A percentile compares a stretch with the other conserved stretches of the same genome.
Evolutionary conservation across 2,797 vertebrate species (phyloP).

Genomic region (Melanotaenia parkinsoni): DNA sequence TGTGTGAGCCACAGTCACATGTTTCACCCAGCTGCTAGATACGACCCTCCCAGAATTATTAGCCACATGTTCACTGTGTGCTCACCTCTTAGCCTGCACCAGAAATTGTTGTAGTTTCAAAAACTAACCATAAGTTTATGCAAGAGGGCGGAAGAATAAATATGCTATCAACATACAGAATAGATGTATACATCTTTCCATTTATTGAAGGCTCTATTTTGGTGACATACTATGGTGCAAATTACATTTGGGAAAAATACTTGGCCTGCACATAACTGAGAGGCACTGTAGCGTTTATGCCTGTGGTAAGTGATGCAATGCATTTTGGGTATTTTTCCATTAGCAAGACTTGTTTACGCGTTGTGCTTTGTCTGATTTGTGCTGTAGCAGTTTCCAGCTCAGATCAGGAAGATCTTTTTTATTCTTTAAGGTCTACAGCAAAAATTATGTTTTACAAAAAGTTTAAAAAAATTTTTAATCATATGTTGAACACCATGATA

Average conservation of each 20-base stretch:
- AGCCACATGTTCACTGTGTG: constrained; percentile 52
- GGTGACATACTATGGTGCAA: constrained; percentile 18
- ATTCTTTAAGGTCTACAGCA: constrained; percentile 15
- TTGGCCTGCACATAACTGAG: not conserved
- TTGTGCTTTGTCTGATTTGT: constrained; percentile 11
- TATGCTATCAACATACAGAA: not conserved
- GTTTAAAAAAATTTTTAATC: not conserved
- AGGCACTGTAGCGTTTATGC: not conserved
- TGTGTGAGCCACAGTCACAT: constrained; percentile 53
- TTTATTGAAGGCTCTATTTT: constrained; percentile 30
- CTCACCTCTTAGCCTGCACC: constrained; percentile 53
- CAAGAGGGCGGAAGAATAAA: constrained; percentile 10
- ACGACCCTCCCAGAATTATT: constrained; percentile 46
- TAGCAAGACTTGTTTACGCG: not conserved
- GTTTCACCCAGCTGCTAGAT: constrained; percentile 54
- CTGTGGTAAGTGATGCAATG: not conserved
- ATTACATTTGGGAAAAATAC: not conserved
- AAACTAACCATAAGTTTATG: constrained; percentile 6
- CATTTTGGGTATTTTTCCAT: constrained; percentile 14
- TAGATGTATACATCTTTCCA: constrained; percentile 11
- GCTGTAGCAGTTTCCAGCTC: not conserved
- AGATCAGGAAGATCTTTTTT: not conserved
- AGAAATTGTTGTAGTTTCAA: constrained; percentile 21
- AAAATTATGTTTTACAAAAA: constrained; percentile 1
- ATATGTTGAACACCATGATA: not conserved